Conservation (phyloP, 2,797 vertebrate species). For the Micromesistius poutassou region DNA sequence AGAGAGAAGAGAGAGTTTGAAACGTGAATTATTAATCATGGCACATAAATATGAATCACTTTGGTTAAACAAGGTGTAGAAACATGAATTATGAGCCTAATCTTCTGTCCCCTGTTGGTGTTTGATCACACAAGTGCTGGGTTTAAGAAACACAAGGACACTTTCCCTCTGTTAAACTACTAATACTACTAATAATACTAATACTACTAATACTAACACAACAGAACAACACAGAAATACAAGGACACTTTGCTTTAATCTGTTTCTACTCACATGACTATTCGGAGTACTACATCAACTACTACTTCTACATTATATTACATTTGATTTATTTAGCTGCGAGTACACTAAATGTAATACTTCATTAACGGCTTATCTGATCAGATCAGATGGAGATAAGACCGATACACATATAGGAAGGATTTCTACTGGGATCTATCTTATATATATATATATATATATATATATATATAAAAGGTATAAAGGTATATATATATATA, state of each 20-base stretch:
- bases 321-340: too few species aligned
- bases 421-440: too few species aligned
- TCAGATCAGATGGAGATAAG: too few species aligned
- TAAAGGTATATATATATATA: too few species aligned
- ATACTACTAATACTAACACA: neutral
- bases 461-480: too few species aligned
- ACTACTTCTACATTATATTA: too few species aligned
- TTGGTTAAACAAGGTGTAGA: slow-evolving; percentile 64
- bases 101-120: slow-evolving; percentile 24
- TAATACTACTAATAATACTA: neutral
- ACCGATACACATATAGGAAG: too few species aligned
- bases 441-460: too few species aligned
- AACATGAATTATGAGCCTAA: slow-evolving; percentile 60
- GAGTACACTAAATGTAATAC: too few species aligned
- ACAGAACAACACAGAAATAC: neutral
- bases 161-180: neutral
- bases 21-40: slow-evolving; percentile 67
- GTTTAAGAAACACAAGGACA: neutral
- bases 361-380: too few species aligned
- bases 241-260: neutral
- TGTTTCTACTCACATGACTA: too few species aligned
- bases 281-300: too few species aligned
- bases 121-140: neutral
- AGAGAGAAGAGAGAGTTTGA: slow-evolving; percentile 53
- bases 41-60: slow-evolving; percentile 59